phyloP scores from a whole-genome alignment of 1,140 invertebrate species.

The Drosophila insularis region DNA sequence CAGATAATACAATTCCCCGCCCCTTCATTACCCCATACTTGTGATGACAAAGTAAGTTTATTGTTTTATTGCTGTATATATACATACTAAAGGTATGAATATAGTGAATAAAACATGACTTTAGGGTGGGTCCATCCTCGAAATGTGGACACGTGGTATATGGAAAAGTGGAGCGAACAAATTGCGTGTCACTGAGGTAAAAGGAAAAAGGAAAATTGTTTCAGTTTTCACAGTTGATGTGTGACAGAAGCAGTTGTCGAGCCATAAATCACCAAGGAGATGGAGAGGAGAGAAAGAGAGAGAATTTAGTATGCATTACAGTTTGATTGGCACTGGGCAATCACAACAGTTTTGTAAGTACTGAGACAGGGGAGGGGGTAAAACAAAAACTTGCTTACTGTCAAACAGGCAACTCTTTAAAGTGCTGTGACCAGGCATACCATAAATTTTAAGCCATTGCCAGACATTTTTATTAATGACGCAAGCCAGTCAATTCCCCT shows the following conservation, averaged over 20 bases:
- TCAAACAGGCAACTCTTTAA: constrained; percentile 54
- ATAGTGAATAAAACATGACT: constrained; percentile 34
- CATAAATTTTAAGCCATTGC: constrained; percentile 76
- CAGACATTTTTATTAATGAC: constrained; percentile 80
- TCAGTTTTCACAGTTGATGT: constrained; percentile 8
- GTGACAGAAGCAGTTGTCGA: constrained; percentile 1
- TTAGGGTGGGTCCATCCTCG: constrained; percentile 12
- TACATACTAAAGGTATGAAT: constrained; percentile 2
- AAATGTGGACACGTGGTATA: constrained; percentile 20
- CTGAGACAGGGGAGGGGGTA: background rate
- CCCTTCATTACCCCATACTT: background rate
- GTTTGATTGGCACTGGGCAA: constrained; percentile 42
- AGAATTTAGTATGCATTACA: constrained; percentile 36
- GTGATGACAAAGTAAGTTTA: constrained; percentile 57
- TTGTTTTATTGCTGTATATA: constrained; percentile 67
- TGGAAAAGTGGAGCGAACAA: constrained; percentile 42
- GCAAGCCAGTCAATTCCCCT: constrained; percentile 34
- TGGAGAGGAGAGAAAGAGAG: background rate
- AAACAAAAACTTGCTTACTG: constrained; percentile 63
- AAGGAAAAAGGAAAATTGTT: background rate
- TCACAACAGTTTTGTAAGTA: constrained; percentile 28
- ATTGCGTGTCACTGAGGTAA: constrained; percentile 39
- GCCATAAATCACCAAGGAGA: constrained; percentile 31
- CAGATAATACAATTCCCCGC: constrained; percentile 8
- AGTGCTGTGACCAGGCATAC: constrained; percentile 67